Conservation (phyloP, 2,888 invertebrate genomes). For the Volucella inflata region DNA sequence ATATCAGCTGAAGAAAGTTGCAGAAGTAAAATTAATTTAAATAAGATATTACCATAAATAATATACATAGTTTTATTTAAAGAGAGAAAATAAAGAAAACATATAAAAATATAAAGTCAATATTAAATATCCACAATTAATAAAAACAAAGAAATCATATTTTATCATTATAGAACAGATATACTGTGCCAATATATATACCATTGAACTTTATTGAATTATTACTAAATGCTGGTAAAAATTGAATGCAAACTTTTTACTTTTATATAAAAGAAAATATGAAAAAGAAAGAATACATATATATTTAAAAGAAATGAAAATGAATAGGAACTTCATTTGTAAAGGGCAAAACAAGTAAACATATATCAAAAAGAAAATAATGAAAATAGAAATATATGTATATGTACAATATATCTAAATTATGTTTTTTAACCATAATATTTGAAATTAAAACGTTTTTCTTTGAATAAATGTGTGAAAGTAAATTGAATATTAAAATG, state of each 20-base stretch:
- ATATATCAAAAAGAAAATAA: constrained; percentile 25
- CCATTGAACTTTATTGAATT: constrained; percentile 62
- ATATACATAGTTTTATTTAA: constrained; percentile 39
- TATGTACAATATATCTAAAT: constrained; percentile 8
- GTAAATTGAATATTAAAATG: constrained; percentile 28
- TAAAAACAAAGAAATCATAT: constrained; percentile 39
- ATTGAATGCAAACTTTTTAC: constrained; percentile 71
- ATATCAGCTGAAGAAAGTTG: constrained; percentile 43
- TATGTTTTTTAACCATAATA: too few species aligned
- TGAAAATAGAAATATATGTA: constrained; percentile 51
- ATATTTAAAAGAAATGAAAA: constrained; percentile 41
- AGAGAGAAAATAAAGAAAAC: constrained; percentile 18
- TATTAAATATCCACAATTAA: constrained; percentile 29
- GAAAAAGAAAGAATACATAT: constrained; percentile 30
- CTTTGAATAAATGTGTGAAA: not conserved
- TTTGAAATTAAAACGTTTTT: not conserved
- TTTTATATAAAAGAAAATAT: constrained; percentile 64
- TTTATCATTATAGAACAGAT: constrained; percentile 47
- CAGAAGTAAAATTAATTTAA: constrained; percentile 21
- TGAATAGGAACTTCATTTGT: constrained; percentile 56
- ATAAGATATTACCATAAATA: constrained; percentile 8
- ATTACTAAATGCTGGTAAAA: constrained; percentile 59
- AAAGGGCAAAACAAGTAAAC: constrained; percentile 31
- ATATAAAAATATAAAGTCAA: constrained; percentile 25
- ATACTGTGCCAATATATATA: constrained; percentile 68